Percentiles rank a stretch among this genome's conserved stretches.
phyloP scores from a whole-genome alignment of 2,113 vertebrate species.

The Myotis brandtii region DNA sequence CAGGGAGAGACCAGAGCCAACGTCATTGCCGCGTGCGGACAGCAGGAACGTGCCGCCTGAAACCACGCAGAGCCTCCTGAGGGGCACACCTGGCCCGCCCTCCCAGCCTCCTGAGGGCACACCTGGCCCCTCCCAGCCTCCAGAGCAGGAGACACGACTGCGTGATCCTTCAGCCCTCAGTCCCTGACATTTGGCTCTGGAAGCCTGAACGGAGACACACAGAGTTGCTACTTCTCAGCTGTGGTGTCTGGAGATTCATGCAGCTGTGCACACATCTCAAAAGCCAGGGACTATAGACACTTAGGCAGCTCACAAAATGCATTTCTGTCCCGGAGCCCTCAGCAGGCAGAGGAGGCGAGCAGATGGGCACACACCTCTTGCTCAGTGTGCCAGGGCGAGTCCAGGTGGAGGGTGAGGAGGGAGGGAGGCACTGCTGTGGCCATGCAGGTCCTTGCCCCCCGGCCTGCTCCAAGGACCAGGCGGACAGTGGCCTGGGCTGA shows the following conservation, averaged over 20 bases:
- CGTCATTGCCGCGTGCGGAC: not conserved
- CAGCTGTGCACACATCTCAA: not conserved
- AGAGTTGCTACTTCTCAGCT: not conserved
- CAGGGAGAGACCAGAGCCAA: not conserved
- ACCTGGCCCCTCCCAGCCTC: not conserved
- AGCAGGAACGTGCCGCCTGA: not conserved
- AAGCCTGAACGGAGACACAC: not conserved
- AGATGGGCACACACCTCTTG: too few species aligned
- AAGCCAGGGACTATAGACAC: not conserved
- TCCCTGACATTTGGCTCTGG: not conserved
- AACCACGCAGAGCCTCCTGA: not conserved
- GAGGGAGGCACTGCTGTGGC: not conserved
- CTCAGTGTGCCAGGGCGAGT: not conserved
- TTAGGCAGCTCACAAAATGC: not conserved
- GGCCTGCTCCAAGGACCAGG: accelerated
- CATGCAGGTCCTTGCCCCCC: not conserved
- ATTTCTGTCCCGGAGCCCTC: not conserved
- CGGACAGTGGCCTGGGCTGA: not conserved
- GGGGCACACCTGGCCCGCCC: not conserved
- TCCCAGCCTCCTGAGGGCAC: not conserved
- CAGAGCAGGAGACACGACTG: not conserved
- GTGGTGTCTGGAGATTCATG: not conserved
- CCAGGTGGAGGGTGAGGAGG: not conserved
- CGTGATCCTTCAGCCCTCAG: not conserved
- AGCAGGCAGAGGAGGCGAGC: not conserved